phyloP scores from a whole-genome alignment of 2,797 vertebrate species.

The Alcedo quadribrachys region DNA sequence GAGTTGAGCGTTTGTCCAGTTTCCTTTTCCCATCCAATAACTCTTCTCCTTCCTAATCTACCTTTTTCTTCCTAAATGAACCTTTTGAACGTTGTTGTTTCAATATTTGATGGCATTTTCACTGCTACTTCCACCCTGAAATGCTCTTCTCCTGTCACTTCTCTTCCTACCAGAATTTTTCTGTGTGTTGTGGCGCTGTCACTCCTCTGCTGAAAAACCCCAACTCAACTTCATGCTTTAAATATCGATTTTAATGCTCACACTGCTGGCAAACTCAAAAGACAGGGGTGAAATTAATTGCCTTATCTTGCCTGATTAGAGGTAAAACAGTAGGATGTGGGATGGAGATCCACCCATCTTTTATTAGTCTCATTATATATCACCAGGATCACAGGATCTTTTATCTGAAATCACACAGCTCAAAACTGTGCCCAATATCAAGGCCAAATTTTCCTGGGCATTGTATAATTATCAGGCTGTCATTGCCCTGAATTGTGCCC shows the following conservation, averaged over 20 bases:
- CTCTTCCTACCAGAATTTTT: neutral
- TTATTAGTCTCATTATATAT: constrained; percentile 32
- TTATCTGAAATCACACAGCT: neutral
- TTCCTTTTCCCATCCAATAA: neutral
- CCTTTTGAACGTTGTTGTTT: neutral
- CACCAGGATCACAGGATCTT: neutral
- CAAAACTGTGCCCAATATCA: neutral
- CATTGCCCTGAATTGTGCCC: constrained; percentile 44
- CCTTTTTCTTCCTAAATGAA: neutral
- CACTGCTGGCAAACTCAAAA: neutral
- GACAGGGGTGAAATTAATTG: neutral
- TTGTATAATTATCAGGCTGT: constrained; percentile 6
- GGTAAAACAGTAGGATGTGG: neutral
- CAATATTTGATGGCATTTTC: neutral
- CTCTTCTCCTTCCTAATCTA: neutral
- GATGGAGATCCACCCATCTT: constrained; percentile 44
- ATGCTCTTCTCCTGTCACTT: neutral
- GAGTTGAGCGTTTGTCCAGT: neutral
- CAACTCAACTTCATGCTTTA: rapidly evolving
- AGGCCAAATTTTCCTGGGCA: constrained; percentile 1
- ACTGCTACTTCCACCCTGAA: neutral
- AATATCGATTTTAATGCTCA: neutral
- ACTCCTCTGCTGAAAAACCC: neutral
- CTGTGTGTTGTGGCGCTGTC: neutral
- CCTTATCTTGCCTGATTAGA: neutral